These are phyloP conservation scores for Eupithecia insigniata DNA, from an alignment of 2,888 invertebrate species.

Conservation along the genomic window DNA sequence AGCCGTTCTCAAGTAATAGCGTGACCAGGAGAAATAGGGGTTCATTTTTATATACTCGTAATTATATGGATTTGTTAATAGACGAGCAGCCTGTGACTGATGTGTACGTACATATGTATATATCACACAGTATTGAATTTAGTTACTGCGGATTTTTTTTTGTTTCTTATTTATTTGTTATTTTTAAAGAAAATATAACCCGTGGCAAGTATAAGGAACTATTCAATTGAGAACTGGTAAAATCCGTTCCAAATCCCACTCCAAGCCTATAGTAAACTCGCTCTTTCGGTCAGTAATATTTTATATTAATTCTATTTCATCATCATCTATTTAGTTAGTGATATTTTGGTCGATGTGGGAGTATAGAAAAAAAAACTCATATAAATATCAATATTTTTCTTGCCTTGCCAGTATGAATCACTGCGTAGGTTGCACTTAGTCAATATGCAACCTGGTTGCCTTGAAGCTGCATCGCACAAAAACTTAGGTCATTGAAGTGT, in stretches of 20 bases:
- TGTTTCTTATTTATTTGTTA: no score
- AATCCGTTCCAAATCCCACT: not conserved
- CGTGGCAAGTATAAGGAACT: not conserved
- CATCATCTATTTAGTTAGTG: no score
- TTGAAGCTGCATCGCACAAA: constrained; percentile 39
- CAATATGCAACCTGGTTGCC: constrained; percentile 51
- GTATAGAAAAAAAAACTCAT: not conserved
- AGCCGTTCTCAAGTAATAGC: no score
- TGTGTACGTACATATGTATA: no score
- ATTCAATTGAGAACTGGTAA: not conserved
- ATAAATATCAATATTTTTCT: not conserved
- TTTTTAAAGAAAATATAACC: not conserved
- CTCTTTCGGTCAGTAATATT: not conserved
- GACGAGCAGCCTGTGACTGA: no score
- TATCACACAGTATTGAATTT: no score
- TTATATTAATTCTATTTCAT: not conserved
- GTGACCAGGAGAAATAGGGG: no score
- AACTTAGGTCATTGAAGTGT: constrained; percentile 20
- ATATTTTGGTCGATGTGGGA: not conserved
- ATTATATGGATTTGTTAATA: no score
- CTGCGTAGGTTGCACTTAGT: constrained; percentile 35
- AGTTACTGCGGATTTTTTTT: no score
- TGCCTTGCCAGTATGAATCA: not conserved
- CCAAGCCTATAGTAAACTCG: not conserved
- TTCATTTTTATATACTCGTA: no score